Conservation (phyloP, 2,888 invertebrate genomes). For the Agonum fuliginosum region DNA sequence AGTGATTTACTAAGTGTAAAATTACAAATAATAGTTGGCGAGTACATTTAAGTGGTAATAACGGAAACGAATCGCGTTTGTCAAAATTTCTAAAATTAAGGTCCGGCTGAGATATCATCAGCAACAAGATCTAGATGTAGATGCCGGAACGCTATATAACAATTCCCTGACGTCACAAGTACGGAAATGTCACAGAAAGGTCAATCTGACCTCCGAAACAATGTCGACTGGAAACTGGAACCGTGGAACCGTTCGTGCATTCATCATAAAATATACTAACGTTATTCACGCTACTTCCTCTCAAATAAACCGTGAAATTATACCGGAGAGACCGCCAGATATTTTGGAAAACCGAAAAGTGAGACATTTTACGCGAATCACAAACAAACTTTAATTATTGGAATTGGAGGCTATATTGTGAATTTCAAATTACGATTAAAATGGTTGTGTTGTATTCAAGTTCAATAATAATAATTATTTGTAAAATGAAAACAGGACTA, state of each 20-base stretch:
- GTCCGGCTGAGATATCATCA: neutral
- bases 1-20: conserved; percentile 10
- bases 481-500: no score
- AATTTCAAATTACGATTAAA: no score
- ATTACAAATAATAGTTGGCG: conserved; percentile 9
- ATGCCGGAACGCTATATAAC: conserved; percentile 36
- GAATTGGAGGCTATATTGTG: no score
- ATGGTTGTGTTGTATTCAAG: no score
- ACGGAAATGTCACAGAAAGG: conserved; percentile 52
- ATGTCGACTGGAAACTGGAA: conserved; percentile 21
- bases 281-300: conserved; percentile 19
- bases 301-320: neutral
- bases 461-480: no score
- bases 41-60: conserved; percentile 9
- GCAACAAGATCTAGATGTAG: conserved; percentile 20
- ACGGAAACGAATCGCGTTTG: conserved; percentile 42
- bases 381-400: no score
- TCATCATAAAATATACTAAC: conserved; percentile 27
- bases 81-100: conserved; percentile 46
- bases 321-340: no score
- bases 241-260: conserved; percentile 7
- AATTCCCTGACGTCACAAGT: conserved; percentile 45
- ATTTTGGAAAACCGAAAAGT: no score
- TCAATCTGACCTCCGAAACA: conserved; percentile 46
- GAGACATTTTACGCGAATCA: no score